These are phyloP conservation scores for Apocrypta bakeri DNA, from an alignment of 1,140 invertebrate genomes.

Conservation along the genomic window DNA sequence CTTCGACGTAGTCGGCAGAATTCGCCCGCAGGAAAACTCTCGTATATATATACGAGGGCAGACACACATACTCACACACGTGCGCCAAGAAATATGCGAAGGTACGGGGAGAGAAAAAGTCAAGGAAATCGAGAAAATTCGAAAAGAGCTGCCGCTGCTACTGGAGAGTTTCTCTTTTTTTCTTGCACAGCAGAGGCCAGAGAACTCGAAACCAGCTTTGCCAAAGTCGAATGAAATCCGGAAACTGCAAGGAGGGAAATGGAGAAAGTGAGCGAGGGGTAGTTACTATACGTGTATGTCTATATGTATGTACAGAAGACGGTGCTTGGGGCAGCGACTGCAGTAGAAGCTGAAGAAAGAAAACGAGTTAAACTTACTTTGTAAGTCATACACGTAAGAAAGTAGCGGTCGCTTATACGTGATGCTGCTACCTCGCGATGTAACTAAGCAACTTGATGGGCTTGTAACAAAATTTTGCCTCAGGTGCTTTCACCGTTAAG, in stretches of 20 bases:
- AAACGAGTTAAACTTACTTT: slow-evolving; percentile 48
- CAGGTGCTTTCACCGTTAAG: background rate
- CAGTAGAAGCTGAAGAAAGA: slow-evolving; percentile 25
- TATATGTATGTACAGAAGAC: background rate
- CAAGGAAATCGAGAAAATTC: slow-evolving; percentile 40
- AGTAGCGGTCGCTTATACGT: slow-evolving; percentile 31
- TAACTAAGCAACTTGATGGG: slow-evolving; percentile 44
- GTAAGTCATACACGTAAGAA: slow-evolving; percentile 47
- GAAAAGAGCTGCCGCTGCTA: slow-evolving; percentile 36
- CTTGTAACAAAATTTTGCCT: background rate
- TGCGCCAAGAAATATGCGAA: background rate
- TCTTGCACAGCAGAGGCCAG: background rate
- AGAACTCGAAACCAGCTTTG: slow-evolving; percentile 42
- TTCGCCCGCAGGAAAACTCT: background rate
- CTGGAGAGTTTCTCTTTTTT: too few relatives aligned
- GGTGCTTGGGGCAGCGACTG: slow-evolving; percentile 28
- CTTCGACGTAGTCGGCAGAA: slow-evolving; percentile 10
- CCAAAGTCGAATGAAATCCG: slow-evolving; percentile 45
- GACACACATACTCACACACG: too few relatives aligned
- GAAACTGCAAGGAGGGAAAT: slow-evolving; percentile 5
- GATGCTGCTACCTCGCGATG: slow-evolving; percentile 37
- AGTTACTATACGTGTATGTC: background rate
- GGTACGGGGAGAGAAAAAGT: background rate
- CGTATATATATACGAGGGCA: background rate
- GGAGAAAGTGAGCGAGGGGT: slow-evolving; percentile 45